Base-by-base conservation (phyloP, 2,797 vertebrate genomes). In the Sebastes minor region DNA sequence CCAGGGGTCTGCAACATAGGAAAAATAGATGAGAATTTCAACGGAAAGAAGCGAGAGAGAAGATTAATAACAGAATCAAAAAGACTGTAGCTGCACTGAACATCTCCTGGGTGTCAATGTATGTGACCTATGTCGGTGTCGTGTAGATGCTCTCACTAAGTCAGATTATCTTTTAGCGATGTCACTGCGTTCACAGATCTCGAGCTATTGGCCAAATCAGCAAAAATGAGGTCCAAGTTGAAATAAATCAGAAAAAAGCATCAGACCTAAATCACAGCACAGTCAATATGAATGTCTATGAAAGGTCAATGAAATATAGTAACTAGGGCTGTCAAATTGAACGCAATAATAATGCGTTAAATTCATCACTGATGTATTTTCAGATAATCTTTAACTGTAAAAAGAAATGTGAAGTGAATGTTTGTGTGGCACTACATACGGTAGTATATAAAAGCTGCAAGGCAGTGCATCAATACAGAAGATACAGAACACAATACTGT, bases 1-100 rank as follows among this genome's bases (percentile, higher is more conserved):
- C 98, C 98, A 2, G 97, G 97, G 23, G 98, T 99, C 98, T 99
- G 35, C 1, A 60, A 8, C 10, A 16, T 38, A 30, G 3, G 4
- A 14, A 52, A 22, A 67, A 71, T 2, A 79, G 10, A 80, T 3
- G 11, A 63, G 16, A 65, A n/a, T 55, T 18, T 59, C 5, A 32
- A 33, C 9, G 1, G 30, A 49, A 53, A 27, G 12, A 38, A 22
- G 22, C 4, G 0, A 30, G 3, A 55, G 2, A 63, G 8, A 10
- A 35, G 6, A 66, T 25, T 28, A 46, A 42, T 2, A 66, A 61
- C 14, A 4, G 18, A 2, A 9, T 20, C 5, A 22, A 61, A 10
- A 10, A 38, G 6, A 53, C 2, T 46, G 66, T 2, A 25, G 65
- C 53, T 59, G 66, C 66, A 20, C 3, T 35, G 11, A 80, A 66